Percentiles rank a stretch among this genome's conserved stretches.
Conservation (phyloP, 1,140 invertebrate genomes). For the Cotesia vestalis region DNA sequence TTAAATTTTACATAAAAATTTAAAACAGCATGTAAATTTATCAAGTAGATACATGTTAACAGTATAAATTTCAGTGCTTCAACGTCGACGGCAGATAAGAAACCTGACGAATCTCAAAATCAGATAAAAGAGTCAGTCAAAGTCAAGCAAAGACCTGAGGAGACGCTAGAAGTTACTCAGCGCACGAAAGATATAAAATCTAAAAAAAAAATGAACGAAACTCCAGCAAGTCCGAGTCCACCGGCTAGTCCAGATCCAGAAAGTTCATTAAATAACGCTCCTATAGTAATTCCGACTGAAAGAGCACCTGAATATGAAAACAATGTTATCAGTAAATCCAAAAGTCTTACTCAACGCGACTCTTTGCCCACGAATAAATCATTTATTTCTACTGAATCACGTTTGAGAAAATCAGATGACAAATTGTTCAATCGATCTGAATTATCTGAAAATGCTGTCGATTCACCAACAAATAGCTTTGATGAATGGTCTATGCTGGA, state of each 20-base stretch:
- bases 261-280: constrained; percentile 41
- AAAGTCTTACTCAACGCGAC: constrained; percentile 41
- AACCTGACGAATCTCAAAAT: not conserved
- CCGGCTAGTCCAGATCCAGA: constrained; percentile 48
- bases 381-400: constrained; percentile 47
- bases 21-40: not conserved
- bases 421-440: not conserved
- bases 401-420: constrained; percentile 22
- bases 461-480: not conserved
- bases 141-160: not conserved
- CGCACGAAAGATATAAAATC: not conserved
- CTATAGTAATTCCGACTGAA: constrained; percentile 62
- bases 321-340: constrained; percentile 36
- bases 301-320: constrained; percentile 41
- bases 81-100: constrained; percentile 12
- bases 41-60: constrained; percentile 1
- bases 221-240: constrained; percentile 63
- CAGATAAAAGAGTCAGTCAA: not conserved
- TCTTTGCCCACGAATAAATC: constrained; percentile 37
- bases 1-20: not conserved
- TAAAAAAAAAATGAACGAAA: constrained; percentile 45
- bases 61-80: constrained; percentile 13
- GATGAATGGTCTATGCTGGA: not conserved
- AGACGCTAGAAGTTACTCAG: no score
- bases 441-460: constrained; percentile 14